Conservation (phyloP, 2,797 vertebrate genomes). For the Danio jaintianensis region DNA sequence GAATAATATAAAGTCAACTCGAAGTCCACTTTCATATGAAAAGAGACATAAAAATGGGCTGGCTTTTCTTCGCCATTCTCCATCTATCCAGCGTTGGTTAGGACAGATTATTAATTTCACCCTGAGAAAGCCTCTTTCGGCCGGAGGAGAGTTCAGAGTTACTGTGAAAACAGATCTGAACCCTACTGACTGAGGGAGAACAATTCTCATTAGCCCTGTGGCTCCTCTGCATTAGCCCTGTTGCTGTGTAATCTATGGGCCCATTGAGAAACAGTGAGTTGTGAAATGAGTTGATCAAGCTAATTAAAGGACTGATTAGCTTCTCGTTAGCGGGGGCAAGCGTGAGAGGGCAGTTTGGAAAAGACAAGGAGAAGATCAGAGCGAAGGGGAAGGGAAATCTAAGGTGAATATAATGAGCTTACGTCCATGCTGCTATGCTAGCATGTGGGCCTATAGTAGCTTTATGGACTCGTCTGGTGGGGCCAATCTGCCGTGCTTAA, state of each 20-base stretch:
- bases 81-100: conserved; percentile 1
- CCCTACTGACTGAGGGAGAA: conserved; percentile 9
- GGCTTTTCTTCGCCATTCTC: neutral
- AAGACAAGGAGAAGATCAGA: conserved; percentile 50
- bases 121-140: conserved; percentile 15
- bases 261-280: conserved; percentile 52
- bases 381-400: conserved; percentile 38
- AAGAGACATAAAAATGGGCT: conserved; percentile 28
- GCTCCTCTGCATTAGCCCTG: conserved; percentile 52
- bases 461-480: conserved; percentile 49
- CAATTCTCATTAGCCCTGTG: conserved; percentile 44
- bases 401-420: conserved; percentile 41
- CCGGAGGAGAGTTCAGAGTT: neutral
- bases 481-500: conserved; percentile 56
- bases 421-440: neutral
- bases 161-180: neutral
- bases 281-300: conserved; percentile 65
- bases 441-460: conserved; percentile 39
- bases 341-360: conserved; percentile 56
- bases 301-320: conserved; percentile 72
- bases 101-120: conserved; percentile 33
- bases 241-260: conserved; percentile 55
- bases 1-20: conserved; percentile 46
- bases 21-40: conserved; percentile 34
- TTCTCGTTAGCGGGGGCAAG: conserved; percentile 58